Percentiles rank a stretch among this genome's conserved stretches.
Evolutionary conservation across 2,113 vertebrate species (phyloP).

Genomic region (Pimephales promelas): DNA sequence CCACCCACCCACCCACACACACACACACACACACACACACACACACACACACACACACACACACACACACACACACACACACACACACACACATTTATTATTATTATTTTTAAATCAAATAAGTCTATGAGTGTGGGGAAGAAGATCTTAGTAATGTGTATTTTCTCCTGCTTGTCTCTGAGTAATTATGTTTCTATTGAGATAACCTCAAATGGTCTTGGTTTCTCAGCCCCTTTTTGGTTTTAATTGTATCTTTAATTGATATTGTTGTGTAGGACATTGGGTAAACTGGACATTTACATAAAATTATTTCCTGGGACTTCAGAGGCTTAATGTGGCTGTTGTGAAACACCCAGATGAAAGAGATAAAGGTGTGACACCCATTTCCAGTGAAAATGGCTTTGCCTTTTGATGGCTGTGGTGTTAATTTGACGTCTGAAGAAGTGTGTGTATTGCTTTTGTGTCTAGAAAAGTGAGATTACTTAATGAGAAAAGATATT

Average conservation of each 20-base stretch:
- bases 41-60: too few species aligned
- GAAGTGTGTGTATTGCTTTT: slow-evolving; percentile 50
- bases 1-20: too few species aligned
- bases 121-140: neutral
- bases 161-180: neutral
- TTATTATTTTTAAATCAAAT: too few species aligned
- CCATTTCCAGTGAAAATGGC: slow-evolving; percentile 52
- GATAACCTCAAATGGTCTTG: neutral
- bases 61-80: too few species aligned
- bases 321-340: neutral
- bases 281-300: neutral
- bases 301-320: neutral
- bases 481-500: neutral
- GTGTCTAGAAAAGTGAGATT: neutral
- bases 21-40: too few species aligned
- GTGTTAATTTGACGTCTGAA: slow-evolving; percentile 69
- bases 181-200: neutral
- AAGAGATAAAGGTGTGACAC: slow-evolving; percentile 55
- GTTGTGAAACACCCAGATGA: slow-evolving; percentile 48
- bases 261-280: neutral
- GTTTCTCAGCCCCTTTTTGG: neutral
- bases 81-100: too few species aligned
- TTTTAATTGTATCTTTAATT: neutral
- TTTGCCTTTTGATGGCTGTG: slow-evolving; percentile 48
- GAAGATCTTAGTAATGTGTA: neutral